These are phyloP conservation scores for Cybosia mesomella DNA, from an alignment of 2,888 invertebrate species.

Conservation along the genomic window DNA sequence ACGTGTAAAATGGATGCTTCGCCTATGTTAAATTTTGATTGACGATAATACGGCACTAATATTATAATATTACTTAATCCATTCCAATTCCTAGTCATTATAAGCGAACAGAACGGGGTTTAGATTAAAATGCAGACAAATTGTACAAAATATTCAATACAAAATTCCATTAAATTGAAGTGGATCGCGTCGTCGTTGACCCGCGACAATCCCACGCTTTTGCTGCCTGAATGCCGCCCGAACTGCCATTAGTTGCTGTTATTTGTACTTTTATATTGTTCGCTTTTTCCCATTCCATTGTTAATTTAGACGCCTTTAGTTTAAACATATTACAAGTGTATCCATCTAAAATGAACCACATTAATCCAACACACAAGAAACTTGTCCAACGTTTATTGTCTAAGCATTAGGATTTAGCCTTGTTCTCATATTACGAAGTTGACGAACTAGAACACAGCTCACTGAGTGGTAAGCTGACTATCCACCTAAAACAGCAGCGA, in stretches of 20 bases:
- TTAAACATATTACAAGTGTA: conserved; percentile 27
- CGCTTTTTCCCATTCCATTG: conserved; percentile 56
- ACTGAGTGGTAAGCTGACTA: background rate
- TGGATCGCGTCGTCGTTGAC: conserved; percentile 59
- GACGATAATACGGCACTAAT: too few relatives aligned
- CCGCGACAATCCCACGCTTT: conserved; percentile 71
- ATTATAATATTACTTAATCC: background rate
- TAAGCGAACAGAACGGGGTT: background rate
- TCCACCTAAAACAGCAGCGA: too few relatives aligned
- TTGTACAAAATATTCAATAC: conserved; percentile 33
- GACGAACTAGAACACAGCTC: background rate
- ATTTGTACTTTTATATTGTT: conserved; percentile 53
- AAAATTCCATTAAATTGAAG: conserved; percentile 51
- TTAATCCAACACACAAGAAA: background rate
- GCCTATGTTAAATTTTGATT: too few relatives aligned
- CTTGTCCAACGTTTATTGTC: background rate
- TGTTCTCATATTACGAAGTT: background rate
- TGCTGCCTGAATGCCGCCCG: conserved; percentile 50
- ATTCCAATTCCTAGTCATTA: background rate
- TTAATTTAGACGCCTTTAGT: conserved; percentile 43
- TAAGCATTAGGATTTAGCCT: background rate
- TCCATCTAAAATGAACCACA: conserved; percentile 10
- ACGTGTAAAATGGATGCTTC: too few relatives aligned
- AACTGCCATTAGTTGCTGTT: conserved; percentile 52
- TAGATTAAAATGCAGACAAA: conserved; percentile 5